Base-by-base conservation (phyloP, 2,888 invertebrate species). In the Lasioglossum vierecki region DNA sequence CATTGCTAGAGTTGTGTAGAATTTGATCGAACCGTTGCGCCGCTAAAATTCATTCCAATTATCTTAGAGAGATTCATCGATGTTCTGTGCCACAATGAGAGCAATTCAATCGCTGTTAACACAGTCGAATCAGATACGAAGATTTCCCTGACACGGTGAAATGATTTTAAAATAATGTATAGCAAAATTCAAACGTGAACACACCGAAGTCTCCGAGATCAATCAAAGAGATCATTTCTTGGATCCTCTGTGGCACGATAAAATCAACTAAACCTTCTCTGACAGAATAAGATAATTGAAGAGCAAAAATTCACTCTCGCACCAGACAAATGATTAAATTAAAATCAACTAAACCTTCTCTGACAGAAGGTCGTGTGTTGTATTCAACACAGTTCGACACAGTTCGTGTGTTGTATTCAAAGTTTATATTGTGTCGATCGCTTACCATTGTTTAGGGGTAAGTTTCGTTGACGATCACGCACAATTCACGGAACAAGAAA, bases 361-460 rank as follows among this genome's bases (percentile, higher is more conserved):
- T 35, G 35, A 35, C 35, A 35, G 35, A 35, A 4, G 22, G n/a
- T 41, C 11, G n/a, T 9, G 39, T 9, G 35, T 22, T 68, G 22
- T n/a, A 22, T 11, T 22, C 22, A 11, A 22, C n/a, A n/a, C n/a
- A n/a, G n/a, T n/a, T n/a, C n/a, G n/a, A 2, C 35, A 35, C 18
- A 4, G 22, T 39, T 41, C 11, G n/a, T 9, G 39, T 9, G 35
- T 22, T 68, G 22, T n/a, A 22, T 11, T 22, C 22, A 11, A 22
- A 11, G 41, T 41, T 18, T 1, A 66, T 9, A 8, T 4, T 9
- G 22, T 3, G 3, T 6, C 35, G 9, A 49, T 15, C 39, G 60
- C 83, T 84, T 83, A 84, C 84, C 84, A 84, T 84, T 35, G 1
- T 57, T 46, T n/a, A n/a, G 13, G 71, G 15, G 44, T 4, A 11